These are phyloP conservation scores for Drosophila anomelani DNA, from an alignment of 2,888 invertebrate genomes.

Conservation along the genomic window DNA sequence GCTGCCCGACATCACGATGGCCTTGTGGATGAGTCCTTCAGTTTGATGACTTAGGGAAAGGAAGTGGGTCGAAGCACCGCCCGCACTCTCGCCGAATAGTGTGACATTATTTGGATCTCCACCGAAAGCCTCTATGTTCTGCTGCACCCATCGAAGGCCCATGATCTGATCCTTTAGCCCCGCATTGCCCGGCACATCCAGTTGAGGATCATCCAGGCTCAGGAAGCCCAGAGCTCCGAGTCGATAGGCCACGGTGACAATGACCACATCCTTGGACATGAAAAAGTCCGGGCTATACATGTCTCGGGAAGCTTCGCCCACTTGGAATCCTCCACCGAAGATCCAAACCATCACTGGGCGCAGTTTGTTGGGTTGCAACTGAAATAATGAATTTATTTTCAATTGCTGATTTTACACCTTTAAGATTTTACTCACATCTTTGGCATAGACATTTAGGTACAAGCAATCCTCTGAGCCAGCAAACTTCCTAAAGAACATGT, in stretches of 20 bases:
- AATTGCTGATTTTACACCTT: too few species aligned
- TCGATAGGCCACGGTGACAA: conserved; percentile 85
- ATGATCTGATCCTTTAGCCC: conserved; percentile 86
- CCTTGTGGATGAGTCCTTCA: conserved; percentile 82
- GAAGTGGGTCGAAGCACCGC: conserved; percentile 85
- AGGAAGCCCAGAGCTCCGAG: conserved; percentile 86
- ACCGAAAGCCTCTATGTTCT: conserved; percentile 85
- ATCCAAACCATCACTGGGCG: conserved; percentile 85
- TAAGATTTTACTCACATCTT: conserved; percentile 72
- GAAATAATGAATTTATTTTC: background rate
- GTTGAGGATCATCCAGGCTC: conserved; percentile 84
- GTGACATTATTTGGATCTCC: conserved; percentile 86
- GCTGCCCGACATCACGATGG: conserved; percentile 82
- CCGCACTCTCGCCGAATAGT: conserved; percentile 86
- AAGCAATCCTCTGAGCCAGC: conserved; percentile 86
- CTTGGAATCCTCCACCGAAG: conserved; percentile 85
- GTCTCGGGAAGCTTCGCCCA: conserved; percentile 84
- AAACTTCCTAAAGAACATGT: conserved; percentile 79
- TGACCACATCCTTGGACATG: conserved; percentile 85
- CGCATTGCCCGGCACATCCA: conserved; percentile 86
- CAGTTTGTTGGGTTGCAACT: conserved; percentile 73
- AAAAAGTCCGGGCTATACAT: conserved; percentile 85
- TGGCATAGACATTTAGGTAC: conserved; percentile 85
- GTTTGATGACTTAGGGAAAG: conserved; percentile 85
- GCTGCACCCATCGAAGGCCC: conserved; percentile 85